Evolutionary conservation across 2,797 vertebrate genomes (phyloP), one percentile per base, ranked within the genome.

Genomic region (Choloepus didactylus): DNA sequence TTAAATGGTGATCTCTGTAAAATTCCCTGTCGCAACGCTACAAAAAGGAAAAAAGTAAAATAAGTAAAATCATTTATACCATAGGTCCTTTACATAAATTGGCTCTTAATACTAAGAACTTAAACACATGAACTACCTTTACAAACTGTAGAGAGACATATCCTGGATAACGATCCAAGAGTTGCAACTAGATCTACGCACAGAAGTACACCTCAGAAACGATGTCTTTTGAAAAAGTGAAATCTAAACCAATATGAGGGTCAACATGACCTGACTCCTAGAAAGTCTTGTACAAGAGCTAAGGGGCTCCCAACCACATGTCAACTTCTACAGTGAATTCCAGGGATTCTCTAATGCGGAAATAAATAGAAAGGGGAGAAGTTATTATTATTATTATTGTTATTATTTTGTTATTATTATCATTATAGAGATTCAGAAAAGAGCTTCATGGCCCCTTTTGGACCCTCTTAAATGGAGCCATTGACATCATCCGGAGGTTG

Each of bases 351-450:
- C 18, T 81, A 29, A 4, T 5, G 12, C 72, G 19, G 9, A 89
- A 75, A 95, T 49, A 70, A 16, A 64, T 7, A 87, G 44, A 60
- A 80, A 56, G 4, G 18, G 54, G 15, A 54, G 15, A 16, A 54
- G 18, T 18, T 16, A 54, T 54, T 16, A 54, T 16, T 16, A 54
- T 18, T 16, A 54, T 16, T 54, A 54, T 54, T 54, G 4, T 54
- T 54, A 16, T 54, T 54, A 3, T 54, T 7, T 54, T 54, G 14
- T 54, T 54, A 54, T 21, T 56, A 56, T 21, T 19, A 35, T 35
- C 72, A 87, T 29, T 91, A 80, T 25, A 70, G 60, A 90, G 93
- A 60, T n/a, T 70, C 51, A 51, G 10, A 93, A 66, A 89, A 79
- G 5, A 70, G 11, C 6, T 73, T 66, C 23, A 31, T 15, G 15